Evolutionary conservation across 92 coral and sea anemone genomes (phyloP).

Genomic region (Hydrozoanthus gracilis): DNA sequence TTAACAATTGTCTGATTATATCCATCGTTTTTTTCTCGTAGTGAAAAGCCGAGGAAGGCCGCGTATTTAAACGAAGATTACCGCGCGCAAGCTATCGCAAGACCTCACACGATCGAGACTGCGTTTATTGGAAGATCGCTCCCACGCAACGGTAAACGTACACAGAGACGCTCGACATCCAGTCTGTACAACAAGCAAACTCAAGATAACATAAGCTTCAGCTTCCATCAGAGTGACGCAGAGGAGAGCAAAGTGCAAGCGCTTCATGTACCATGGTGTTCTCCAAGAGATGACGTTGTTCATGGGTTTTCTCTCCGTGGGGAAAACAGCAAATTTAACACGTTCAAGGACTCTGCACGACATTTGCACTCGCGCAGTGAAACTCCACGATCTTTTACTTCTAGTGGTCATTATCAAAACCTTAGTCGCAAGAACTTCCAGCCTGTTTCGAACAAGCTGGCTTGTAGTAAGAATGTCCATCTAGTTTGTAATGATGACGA

Average conservation of each 20-base stretch:
- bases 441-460: not conserved
- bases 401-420: not conserved
- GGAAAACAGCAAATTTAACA: not conserved
- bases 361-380: conserved; percentile 11
- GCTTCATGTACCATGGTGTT: not conserved
- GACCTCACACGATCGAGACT: conserved; percentile 67
- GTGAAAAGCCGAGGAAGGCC: conserved; percentile 6
- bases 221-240: conserved; percentile 1
- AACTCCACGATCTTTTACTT: conserved; percentile 16
- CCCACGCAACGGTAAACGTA: not conserved
- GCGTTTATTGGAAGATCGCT: conserved; percentile 33
- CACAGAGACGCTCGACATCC: not conserved
- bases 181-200: not conserved
- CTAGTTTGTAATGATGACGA: not conserved
- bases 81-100: not conserved
- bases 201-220: not conserved
- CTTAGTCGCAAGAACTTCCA: not conserved
- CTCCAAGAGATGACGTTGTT: not conserved
- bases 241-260: not conserved
- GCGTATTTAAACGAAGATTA: conserved; percentile 5
- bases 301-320: not conserved
- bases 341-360: not conserved
- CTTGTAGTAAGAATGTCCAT: not conserved
- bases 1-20: too few relatives aligned
- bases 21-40: not conserved